A percentile compares a stretch with the other conserved stretches of the same genome.
Evolutionary conservation across 2,888 invertebrate genomes (phyloP).

Genomic region (Panzeria rudis): DNA sequence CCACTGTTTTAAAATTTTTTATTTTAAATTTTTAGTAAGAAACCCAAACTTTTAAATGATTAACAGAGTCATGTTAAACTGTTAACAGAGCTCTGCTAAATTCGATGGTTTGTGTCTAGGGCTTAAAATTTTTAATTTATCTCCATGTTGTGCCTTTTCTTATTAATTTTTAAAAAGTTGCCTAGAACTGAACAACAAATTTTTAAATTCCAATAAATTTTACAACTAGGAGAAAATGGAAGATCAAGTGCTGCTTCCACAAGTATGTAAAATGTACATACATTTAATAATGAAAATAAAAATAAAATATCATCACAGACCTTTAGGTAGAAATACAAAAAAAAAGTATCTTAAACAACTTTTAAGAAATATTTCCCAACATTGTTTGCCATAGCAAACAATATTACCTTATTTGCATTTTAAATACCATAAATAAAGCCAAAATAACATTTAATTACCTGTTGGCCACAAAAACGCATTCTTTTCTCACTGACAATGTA

Average conservation of each 20-base stretch:
- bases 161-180: too few species aligned
- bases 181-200: neutral
- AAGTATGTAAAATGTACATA: too few species aligned
- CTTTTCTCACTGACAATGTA: conserved; percentile 54
- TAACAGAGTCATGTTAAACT: too few species aligned
- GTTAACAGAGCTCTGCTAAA: too few species aligned
- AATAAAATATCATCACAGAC: neutral
- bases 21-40: too few species aligned
- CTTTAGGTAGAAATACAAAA: neutral
- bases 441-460: conserved; percentile 72
- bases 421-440: conserved; percentile 67
- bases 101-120: too few species aligned
- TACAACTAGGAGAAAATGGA: neutral
- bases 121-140: neutral
- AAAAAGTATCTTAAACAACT: neutral
- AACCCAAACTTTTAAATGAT: too few species aligned
- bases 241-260: neutral
- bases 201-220: neutral
- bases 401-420: conserved; percentile 68
- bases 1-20: too few species aligned
- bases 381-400: conserved; percentile 17
- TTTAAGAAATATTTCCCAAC: conserved; percentile 22
- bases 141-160: too few species aligned
- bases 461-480: conserved; percentile 67
- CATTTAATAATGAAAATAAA: neutral